Evolutionary conservation across 2,113 vertebrate genomes (phyloP).

Genomic region (Pogonocichla stellata): DNA sequence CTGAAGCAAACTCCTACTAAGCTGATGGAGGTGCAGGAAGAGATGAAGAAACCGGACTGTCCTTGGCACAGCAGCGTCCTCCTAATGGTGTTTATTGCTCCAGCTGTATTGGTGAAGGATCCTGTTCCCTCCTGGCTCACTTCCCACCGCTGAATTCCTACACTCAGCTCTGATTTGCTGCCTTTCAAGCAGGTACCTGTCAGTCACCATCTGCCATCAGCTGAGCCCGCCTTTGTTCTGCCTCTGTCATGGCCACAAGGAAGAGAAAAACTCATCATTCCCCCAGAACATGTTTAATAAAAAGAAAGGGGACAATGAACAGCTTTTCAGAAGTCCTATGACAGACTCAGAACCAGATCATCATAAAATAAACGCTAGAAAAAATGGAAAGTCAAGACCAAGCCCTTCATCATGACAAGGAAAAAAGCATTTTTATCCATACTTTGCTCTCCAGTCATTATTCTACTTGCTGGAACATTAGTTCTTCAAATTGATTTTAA

Average conservation of each 20-base stretch:
- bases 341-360: not conserved
- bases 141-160: not conserved
- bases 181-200: not conserved
- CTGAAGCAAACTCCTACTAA: not conserved
- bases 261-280: not conserved
- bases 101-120: not conserved
- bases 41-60: not conserved
- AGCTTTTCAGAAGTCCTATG: not conserved
- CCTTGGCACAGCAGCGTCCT: not conserved
- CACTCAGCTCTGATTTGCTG: not conserved
- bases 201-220: not conserved
- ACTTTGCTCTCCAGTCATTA: not conserved
- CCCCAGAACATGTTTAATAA: not conserved
- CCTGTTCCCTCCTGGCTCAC: not conserved
- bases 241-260: not conserved
- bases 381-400: slow-evolving; percentile 12
- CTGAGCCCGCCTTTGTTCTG: not conserved
- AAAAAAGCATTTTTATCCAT: not conserved
- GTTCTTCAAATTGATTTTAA: slow-evolving; percentile 44
- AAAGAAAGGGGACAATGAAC: not conserved
- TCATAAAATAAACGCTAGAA: not conserved
- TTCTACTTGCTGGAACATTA: slow-evolving; percentile 21
- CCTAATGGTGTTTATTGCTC: not conserved
- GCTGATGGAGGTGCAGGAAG: not conserved
- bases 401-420: not conserved